phyloP scores from a whole-genome alignment of 2,888 invertebrate species.

The Drosophila buzzatii region DNA sequence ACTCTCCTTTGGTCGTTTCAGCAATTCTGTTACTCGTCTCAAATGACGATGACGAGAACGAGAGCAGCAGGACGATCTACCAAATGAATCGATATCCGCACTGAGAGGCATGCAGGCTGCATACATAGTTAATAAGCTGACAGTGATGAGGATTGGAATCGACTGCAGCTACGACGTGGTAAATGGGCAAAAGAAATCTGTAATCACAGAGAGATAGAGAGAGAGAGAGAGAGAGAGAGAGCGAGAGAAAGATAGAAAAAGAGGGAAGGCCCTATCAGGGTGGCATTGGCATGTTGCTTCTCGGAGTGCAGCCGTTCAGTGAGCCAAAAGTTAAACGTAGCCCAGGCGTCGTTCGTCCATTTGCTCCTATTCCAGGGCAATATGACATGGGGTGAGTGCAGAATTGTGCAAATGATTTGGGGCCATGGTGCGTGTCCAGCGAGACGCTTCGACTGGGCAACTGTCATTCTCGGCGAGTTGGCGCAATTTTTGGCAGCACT shows the following conservation, averaged over 20 bases:
- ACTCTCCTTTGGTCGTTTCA: background rate
- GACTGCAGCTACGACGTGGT: conserved; percentile 64
- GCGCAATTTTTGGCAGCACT: conserved; percentile 53
- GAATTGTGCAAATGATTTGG: conserved; percentile 70
- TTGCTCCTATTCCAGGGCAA: conserved; percentile 15
- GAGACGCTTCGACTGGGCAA: conserved; percentile 63
- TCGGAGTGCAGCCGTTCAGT: conserved; percentile 39
- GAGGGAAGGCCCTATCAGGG: conserved; percentile 56
- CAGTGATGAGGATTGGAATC: conserved; percentile 24
- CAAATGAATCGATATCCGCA: conserved; percentile 22
- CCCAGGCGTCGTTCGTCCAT: conserved; percentile 25
- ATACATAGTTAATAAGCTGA: conserved; percentile 54
- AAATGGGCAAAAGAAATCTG: conserved; percentile 71
- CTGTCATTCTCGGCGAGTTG: conserved; percentile 36
- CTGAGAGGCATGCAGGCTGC: conserved; percentile 45
- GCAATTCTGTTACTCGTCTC: background rate
- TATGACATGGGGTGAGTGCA: conserved; percentile 1
- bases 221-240: conserved; percentile 27
- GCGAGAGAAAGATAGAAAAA: background rate
- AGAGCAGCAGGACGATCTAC: conserved; percentile 29
- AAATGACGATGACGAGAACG: background rate
- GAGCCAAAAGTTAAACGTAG: conserved; percentile 66
- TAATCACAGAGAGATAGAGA: conserved; percentile 53
- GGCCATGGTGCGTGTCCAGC: conserved; percentile 75
- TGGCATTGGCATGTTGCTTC: conserved; percentile 36